Evolutionary conservation across 2,888 invertebrate species (phyloP), one percentile per base, ranked within the genome.

Genomic region (Osmoderma eremita): DNA sequence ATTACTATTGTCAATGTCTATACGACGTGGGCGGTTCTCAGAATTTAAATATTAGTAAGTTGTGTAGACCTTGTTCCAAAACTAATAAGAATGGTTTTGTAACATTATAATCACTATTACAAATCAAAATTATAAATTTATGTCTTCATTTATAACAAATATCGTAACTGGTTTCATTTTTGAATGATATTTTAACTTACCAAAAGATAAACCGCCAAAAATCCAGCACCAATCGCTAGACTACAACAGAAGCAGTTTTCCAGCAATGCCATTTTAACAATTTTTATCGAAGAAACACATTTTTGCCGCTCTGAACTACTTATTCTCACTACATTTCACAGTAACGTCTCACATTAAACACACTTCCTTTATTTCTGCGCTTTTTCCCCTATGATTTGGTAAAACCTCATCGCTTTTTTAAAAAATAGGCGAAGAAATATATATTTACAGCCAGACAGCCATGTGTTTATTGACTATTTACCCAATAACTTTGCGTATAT

Each of bases 161-260:
- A 42, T 15, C 5, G 36, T 10, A 10, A 42, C 6, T 17, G 6
- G 3, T 42, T 3, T 42, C n/a, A n/a, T 2, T 17, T 17, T 39
- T 10, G 63, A 71, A 49, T 12, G 38, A 24, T n/a, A 4, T 53
- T 22, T 48, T 38, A 54, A 76, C 80, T 78, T 76, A 84, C 84
- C 81, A 83, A 72, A 42, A 82, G 77, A 76, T 83, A 84, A 62
- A 84, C 80, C 4, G 83, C 83, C 61, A 82, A 80, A 76, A 84
- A 82, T 77, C 83, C 83, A 64, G 81, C 81, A 20, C 82, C 83
- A 63, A 84, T 81, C 30, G 81, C 79, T 65, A 84, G 78, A 75
- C 82, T 82, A 75, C 84, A 84, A 76, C 83, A 84, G 73, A 82
- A 82, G 74, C 84, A 84, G 61, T 79, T 78, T 70, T 82, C 78